phyloP scores from a whole-genome alignment of 2,113 vertebrate genomes.

The Sylvietta virens region DNA sequence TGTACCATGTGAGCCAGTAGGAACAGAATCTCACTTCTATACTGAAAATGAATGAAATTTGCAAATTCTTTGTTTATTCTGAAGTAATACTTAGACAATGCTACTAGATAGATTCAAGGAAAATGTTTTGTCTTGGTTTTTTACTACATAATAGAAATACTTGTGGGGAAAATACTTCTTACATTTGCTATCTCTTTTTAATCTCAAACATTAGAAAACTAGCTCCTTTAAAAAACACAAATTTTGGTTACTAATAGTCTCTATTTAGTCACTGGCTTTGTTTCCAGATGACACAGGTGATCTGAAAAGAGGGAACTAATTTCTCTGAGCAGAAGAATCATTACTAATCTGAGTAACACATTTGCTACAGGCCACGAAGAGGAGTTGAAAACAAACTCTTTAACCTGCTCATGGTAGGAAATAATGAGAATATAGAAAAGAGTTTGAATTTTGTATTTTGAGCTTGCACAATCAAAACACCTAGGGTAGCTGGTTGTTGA shows the following conservation, averaged over 20 bases:
- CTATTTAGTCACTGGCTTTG: background rate
- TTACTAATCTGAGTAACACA: background rate
- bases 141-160: background rate
- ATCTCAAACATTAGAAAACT: background rate
- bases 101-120: background rate
- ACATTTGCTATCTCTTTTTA: background rate
- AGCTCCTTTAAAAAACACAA: background rate
- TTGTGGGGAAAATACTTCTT: background rate
- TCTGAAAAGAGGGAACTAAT: background rate
- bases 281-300: background rate
- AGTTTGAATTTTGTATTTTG: background rate
- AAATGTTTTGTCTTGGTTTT: background rate
- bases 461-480: background rate
- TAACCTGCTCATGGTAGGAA: background rate
- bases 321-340: background rate
- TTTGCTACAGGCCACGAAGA: background rate
- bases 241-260: background rate
- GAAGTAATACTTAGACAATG: background rate
- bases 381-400: background rate
- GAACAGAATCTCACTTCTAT: background rate
- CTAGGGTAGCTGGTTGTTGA: background rate
- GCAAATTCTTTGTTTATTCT: background rate
- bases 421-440: background rate
- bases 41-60: background rate
- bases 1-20: background rate